phyloP scores from a whole-genome alignment of 2,113 vertebrate species.

The Cygnus atratus region DNA sequence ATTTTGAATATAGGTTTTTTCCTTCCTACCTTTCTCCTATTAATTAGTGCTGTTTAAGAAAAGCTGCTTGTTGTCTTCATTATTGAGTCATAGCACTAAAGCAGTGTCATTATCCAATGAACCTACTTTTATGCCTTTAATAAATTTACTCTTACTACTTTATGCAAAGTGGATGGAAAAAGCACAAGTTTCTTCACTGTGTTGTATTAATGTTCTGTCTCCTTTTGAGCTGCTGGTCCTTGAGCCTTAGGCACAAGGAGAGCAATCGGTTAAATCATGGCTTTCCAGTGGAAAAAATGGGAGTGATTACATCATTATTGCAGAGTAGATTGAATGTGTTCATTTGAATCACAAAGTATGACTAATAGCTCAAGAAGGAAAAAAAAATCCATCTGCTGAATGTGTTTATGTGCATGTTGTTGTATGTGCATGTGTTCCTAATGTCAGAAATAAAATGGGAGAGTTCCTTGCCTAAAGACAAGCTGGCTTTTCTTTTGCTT shows the following conservation, averaged over 20 bases:
- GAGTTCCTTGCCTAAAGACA: background rate
- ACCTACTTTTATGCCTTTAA: background rate
- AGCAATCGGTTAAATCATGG: background rate
- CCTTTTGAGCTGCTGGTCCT: background rate
- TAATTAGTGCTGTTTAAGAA: constrained; percentile 9
- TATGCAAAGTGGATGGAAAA: background rate
- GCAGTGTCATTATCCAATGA: constrained; percentile 14
- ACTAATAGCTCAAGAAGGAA: background rate
- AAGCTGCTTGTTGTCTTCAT: constrained; percentile 14
- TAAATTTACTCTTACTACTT: constrained; percentile 2
- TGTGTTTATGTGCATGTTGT: background rate
- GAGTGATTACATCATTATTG: background rate
- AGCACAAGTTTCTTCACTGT: background rate
- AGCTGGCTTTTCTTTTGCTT: background rate
- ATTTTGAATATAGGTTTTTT: background rate
- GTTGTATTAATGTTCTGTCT: background rate
- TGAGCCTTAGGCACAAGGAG: background rate
- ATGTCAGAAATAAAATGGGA: background rate
- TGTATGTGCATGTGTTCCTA: background rate
- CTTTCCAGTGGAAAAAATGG: background rate
- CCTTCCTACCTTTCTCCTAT: background rate
- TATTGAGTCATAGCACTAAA: constrained; percentile 27
- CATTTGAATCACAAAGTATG: background rate
- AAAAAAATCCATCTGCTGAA: background rate
- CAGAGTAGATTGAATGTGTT: background rate